Percentiles rank a stretch among this genome's conserved stretches.
phyloP scores from a whole-genome alignment of 2,888 invertebrate species.

The Agrochola litura region DNA sequence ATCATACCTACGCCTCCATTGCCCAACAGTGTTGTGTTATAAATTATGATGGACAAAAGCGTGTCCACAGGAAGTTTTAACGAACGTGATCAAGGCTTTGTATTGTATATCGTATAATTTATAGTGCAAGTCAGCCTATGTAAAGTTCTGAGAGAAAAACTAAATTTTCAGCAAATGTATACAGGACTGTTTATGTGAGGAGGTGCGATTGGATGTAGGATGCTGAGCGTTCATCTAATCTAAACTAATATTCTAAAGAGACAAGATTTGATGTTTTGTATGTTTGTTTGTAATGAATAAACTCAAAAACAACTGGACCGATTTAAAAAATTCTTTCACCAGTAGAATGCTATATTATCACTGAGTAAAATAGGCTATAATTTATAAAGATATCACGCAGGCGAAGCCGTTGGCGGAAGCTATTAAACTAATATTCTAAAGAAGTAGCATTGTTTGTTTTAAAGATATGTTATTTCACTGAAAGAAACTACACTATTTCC shows the following conservation, averaged over 20 bases:
- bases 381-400: too few species aligned
- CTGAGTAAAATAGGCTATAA: too few species aligned
- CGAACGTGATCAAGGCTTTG: background rate
- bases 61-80: background rate
- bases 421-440: background rate
- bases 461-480: background rate
- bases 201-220: background rate
- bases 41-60: background rate
- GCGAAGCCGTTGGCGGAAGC: too few species aligned
- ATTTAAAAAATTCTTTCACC: too few species aligned
- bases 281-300: too few species aligned
- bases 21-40: background rate
- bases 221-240: background rate
- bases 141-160: background rate
- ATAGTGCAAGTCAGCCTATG: background rate
- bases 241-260: background rate
- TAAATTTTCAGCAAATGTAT: too few species aligned
- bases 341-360: too few species aligned
- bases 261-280: too few species aligned
- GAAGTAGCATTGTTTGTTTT: background rate
- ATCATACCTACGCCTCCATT: background rate
- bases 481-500: background rate
- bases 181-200: background rate
- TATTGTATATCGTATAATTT: background rate
- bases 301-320: too few species aligned